Conservation (phyloP, 2,797 vertebrate species). For the Enteromius anoplus region DNA sequence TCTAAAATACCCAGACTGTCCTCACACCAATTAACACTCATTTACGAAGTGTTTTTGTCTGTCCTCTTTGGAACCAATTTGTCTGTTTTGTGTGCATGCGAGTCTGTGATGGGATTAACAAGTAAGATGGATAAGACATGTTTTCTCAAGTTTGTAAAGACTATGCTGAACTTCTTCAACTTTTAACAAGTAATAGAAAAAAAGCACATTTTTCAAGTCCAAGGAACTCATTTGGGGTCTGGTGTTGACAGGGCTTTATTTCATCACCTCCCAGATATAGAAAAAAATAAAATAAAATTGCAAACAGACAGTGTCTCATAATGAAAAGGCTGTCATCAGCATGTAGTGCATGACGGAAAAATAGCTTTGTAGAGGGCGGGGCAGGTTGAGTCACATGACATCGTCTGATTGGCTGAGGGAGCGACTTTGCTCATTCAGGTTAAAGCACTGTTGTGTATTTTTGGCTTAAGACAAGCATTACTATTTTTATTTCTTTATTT, state of each 20-base stretch:
- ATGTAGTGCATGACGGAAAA: background rate
- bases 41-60: constrained; percentile 29
- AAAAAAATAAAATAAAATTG: background rate
- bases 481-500: background rate
- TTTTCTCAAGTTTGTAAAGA: constrained; percentile 35
- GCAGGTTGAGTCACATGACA: constrained; percentile 6
- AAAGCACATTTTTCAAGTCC: background rate
- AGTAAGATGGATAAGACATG: constrained; percentile 32
- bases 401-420: background rate
- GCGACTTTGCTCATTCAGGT: background rate
- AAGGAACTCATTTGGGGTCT: constrained; percentile 37
- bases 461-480: background rate
- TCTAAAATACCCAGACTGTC: constrained; percentile 27
- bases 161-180: constrained; percentile 32
- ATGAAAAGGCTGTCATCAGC: constrained; percentile 21
- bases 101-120: constrained; percentile 40
- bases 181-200: constrained; percentile 33
- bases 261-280: constrained; percentile 17
- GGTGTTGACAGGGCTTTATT: constrained; percentile 42
- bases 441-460: background rate
- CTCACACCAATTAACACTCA: constrained; percentile 51
- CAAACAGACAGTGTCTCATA: constrained; percentile 17
- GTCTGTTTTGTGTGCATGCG: constrained; percentile 12
- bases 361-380: background rate
- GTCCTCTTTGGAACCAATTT: constrained; percentile 42